phyloP scores from a whole-genome alignment of 2,113 vertebrate genomes.

The Colaptes auratus region DNA sequence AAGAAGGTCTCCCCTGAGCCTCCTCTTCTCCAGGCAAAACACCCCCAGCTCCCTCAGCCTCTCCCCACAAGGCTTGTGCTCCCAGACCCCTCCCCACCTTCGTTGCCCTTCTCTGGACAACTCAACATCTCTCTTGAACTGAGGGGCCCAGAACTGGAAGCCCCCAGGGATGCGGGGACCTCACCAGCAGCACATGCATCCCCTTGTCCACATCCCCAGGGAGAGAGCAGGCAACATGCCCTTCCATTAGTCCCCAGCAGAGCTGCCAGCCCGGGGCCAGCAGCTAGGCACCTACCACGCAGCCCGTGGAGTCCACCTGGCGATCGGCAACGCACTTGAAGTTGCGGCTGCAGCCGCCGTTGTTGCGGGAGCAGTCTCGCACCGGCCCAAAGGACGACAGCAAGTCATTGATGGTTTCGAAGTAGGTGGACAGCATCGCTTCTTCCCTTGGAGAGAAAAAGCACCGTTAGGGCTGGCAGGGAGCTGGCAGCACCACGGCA shows the following conservation, averaged over 20 bases:
- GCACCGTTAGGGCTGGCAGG: constrained; percentile 50
- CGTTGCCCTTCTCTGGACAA: too few species aligned
- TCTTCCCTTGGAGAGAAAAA: constrained; percentile 88
- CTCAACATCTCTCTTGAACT: too few species aligned
- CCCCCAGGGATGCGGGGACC: background rate
- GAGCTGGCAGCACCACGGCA: background rate
- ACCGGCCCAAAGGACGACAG: constrained; percentile 95
- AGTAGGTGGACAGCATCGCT: constrained; percentile 96
- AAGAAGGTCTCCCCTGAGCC: too few species aligned
- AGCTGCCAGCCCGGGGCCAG: background rate
- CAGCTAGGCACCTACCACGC: constrained; percentile 84
- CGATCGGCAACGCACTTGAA: constrained; percentile 97
- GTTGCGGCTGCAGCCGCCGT: constrained; percentile 96
- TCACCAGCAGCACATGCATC: background rate
- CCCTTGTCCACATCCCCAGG: rapidly evolving
- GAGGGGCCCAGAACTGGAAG: background rate
- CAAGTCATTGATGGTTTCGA: constrained; percentile 95
- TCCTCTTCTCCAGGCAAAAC: too few species aligned
- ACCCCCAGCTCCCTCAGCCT: too few species aligned
- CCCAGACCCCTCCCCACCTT: too few species aligned
- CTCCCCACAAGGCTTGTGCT: too few species aligned
- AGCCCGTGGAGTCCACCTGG: constrained; percentile 91
- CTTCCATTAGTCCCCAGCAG: background rate
- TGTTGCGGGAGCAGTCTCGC: constrained; percentile 94
- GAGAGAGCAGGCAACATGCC: background rate